These are phyloP conservation scores for Pycnomerus fuliginosus DNA, from an alignment of 2,888 invertebrate species.

Conservation along the genomic window DNA sequence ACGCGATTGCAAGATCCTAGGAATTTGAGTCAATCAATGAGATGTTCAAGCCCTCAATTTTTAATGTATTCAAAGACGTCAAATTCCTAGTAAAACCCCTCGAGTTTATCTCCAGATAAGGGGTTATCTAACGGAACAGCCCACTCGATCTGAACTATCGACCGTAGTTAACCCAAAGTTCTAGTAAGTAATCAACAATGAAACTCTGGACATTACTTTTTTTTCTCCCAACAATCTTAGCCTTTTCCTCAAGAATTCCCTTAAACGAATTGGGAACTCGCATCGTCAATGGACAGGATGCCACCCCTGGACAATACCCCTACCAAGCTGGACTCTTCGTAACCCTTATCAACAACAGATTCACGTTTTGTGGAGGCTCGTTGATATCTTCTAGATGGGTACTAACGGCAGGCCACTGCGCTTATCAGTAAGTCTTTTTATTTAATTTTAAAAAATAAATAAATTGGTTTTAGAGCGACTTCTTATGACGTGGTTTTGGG, in stretches of 20 bases:
- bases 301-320: neutral
- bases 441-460: too few relatives aligned
- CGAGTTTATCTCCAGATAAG: too few relatives aligned
- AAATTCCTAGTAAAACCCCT: too few relatives aligned
- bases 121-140: neutral
- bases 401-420: constrained; percentile 1
- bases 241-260: neutral
- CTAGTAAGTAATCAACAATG: too few relatives aligned
- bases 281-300: neutral
- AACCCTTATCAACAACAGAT: neutral
- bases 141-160: neutral
- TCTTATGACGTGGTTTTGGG: neutral
- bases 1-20: too few relatives aligned
- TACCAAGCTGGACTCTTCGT: neutral
- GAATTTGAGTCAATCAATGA: too few relatives aligned
- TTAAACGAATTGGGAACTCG: neutral
- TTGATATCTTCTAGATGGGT: constrained; percentile 1
- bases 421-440: too few relatives aligned
- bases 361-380: neutral
- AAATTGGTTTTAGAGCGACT: neutral
- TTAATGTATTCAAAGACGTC: too few relatives aligned
- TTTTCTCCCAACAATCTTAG: neutral
- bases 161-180: neutral
- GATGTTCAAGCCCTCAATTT: too few relatives aligned
- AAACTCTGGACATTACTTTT: too few relatives aligned